Conservation (phyloP, 2,797 vertebrate species). For the Chelmon rostratus region DNA sequence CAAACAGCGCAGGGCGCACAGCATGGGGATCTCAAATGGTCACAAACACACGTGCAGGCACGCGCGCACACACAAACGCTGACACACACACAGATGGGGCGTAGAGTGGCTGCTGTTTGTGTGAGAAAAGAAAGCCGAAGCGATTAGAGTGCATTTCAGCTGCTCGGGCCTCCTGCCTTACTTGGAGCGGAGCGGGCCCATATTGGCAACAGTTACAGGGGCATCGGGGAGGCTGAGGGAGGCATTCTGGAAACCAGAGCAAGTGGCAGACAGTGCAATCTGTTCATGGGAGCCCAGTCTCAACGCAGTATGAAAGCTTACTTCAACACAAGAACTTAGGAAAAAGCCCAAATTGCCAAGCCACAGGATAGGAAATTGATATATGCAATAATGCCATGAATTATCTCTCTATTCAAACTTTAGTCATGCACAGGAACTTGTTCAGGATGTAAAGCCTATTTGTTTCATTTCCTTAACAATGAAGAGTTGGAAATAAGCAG, state of each 20-base stretch:
- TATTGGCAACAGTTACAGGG: slow-evolving; percentile 78
- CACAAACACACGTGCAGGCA: slow-evolving; percentile 34
- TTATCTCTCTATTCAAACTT: slow-evolving; percentile 7
- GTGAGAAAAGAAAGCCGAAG: slow-evolving; percentile 76
- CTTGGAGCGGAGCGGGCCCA: slow-evolving; percentile 69
- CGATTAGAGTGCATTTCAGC: slow-evolving; percentile 82
- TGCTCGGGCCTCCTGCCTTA: slow-evolving; percentile 76
- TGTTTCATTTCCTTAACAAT: slow-evolving; percentile 4
- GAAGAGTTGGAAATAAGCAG: not conserved
- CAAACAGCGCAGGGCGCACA: slow-evolving; percentile 39
- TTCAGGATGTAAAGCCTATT: not conserved
- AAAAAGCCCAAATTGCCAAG: slow-evolving; percentile 47
- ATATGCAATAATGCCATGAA: not conserved
- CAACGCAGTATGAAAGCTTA: slow-evolving; percentile 70
- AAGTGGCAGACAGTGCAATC: slow-evolving; percentile 86
- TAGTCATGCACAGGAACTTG: not conserved
- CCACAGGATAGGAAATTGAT: slow-evolving; percentile 46
- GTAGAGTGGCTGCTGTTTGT: slow-evolving; percentile 71
- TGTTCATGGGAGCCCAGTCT: slow-evolving; percentile 81
- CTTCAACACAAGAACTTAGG: slow-evolving; percentile 69
- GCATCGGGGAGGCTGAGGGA: slow-evolving; percentile 57
- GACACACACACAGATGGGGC: slow-evolving; percentile 74
- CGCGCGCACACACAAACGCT: slow-evolving; percentile 29
- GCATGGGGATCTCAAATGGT: slow-evolving; percentile 55
- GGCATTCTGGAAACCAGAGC: slow-evolving; percentile 72